Evolutionary conservation across 2,888 invertebrate genomes (phyloP).

Genomic region (Apotomis capreana): DNA sequence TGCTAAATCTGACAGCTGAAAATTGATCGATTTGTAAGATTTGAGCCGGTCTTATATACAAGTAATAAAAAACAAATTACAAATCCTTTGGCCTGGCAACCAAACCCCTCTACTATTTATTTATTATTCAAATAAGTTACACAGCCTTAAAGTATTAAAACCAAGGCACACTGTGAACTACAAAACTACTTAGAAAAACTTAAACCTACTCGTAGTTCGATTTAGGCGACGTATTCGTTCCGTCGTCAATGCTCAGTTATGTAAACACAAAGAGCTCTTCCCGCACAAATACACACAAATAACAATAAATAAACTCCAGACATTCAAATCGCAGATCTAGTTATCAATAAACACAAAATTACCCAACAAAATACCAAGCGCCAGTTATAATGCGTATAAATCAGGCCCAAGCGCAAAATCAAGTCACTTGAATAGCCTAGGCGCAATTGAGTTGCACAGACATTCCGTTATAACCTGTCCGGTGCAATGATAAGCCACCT

Average conservation of each 20-base stretch:
- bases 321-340: not conserved
- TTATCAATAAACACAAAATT: constrained; percentile 31
- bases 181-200: too few species aligned
- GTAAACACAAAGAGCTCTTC: too few species aligned
- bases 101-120: too few species aligned
- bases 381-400: constrained; percentile 38
- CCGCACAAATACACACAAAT: too few species aligned
- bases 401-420: constrained; percentile 34
- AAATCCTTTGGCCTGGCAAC: too few species aligned
- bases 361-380: constrained; percentile 35
- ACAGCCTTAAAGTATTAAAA: too few species aligned
- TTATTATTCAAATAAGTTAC: too few species aligned
- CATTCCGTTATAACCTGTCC: constrained; percentile 42
- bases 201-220: too few species aligned
- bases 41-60: not conserved
- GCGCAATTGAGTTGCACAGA: constrained; percentile 40
- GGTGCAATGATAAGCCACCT: constrained; percentile 44
- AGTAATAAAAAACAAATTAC: not conserved
- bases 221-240: too few species aligned
- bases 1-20: not conserved
- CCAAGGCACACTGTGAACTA: too few species aligned
- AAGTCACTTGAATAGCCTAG: constrained; percentile 37
- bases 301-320: not conserved
- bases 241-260: too few species aligned
- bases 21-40: not conserved